These are phyloP conservation scores for Scomberomorus guttatus DNA, from an alignment of 2,797 vertebrate species.

Conservation along the genomic window DNA sequence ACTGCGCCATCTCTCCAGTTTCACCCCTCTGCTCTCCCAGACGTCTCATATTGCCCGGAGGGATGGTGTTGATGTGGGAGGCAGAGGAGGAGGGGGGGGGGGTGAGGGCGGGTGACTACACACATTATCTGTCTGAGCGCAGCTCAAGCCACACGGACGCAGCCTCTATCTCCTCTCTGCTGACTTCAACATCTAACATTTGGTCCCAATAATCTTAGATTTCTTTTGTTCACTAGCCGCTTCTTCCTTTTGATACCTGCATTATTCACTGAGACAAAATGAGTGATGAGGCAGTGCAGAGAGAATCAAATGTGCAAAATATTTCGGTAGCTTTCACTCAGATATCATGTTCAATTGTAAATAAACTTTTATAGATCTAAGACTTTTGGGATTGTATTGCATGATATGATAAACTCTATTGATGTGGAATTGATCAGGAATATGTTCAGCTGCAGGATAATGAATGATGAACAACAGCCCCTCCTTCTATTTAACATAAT, in stretches of 20 bases:
- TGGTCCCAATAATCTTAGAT: slow-evolving; percentile 28
- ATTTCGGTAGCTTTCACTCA: not conserved
- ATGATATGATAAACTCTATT: not conserved
- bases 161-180: slow-evolving; percentile 56
- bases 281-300: not conserved
- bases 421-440: not conserved
- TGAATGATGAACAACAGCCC: not conserved
- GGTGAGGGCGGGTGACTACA: slow-evolving; percentile 58
- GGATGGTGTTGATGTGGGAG: slow-evolving; percentile 77
- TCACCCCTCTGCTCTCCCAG: slow-evolving; percentile 82
- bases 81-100: slow-evolving; percentile 26
- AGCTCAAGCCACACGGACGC: slow-evolving; percentile 58
- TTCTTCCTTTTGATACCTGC: slow-evolving; percentile 13
- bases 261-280: slow-evolving; percentile 14
- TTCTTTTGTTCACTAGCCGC: slow-evolving; percentile 24
- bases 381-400: not conserved
- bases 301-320: not conserved
- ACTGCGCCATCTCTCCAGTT: slow-evolving; percentile 80
- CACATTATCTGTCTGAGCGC: slow-evolving; percentile 79
- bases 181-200: slow-evolving; percentile 61
- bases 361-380: not conserved
- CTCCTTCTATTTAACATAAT: not conserved
- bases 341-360: not conserved
- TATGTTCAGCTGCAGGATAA: not conserved
- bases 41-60: slow-evolving; percentile 81